Base-by-base conservation (phyloP, 2,888 invertebrate species). In the Metopia argyrocephala region DNA sequence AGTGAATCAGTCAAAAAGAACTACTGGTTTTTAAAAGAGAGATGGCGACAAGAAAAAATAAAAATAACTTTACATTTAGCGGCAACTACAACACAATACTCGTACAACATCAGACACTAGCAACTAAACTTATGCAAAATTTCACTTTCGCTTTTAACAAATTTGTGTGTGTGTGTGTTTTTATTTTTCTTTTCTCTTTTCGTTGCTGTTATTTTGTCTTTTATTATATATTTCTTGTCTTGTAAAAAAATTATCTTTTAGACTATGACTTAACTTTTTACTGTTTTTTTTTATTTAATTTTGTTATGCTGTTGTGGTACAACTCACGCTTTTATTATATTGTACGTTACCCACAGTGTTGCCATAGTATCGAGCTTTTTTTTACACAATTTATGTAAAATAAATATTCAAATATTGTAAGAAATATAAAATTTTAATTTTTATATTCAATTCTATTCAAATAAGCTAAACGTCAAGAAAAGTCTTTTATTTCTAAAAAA, bases 81-180 rank as follows among this genome's bases (percentile, higher is more conserved):
- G n/a, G n/a, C n/a, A n/a, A n/a, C n/a, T n/a, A n/a, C n/a, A n/a
- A n/a, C n/a, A n/a, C n/a, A n/a, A n/a, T n/a, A n/a, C n/a, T n/a
- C n/a, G n/a, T n/a, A n/a, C n/a, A n/a, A n/a, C n/a, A n/a, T n/a
- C n/a, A n/a, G n/a, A n/a, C n/a, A n/a, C n/a, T n/a, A 28, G 20
- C 18, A 3, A 38, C 15, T 21, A 48, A 48, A 48, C 18, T 5
- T 5, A 25, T 28, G 87, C 87, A 87, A 89, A 89, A 88, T 90
- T 90, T 90, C 89, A 90, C 90, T 90, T 90, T 90, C 90, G 89
- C 86, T 90, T 90, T 89, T 86, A 85, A 84, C 25, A 48, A 50
- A 71, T 73, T 79, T 65, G 27, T 52, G 70, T 9, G 66, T 57
- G 18, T 23, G 68, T 46, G 54, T 57, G 48, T 68, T 68, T 71